A percentile compares a stretch with the other conserved stretches of the same genome.
These are phyloP conservation scores for Stenopsyche tienmushanensis DNA, from an alignment of 1,140 invertebrate genomes.

Conservation along the genomic window DNA sequence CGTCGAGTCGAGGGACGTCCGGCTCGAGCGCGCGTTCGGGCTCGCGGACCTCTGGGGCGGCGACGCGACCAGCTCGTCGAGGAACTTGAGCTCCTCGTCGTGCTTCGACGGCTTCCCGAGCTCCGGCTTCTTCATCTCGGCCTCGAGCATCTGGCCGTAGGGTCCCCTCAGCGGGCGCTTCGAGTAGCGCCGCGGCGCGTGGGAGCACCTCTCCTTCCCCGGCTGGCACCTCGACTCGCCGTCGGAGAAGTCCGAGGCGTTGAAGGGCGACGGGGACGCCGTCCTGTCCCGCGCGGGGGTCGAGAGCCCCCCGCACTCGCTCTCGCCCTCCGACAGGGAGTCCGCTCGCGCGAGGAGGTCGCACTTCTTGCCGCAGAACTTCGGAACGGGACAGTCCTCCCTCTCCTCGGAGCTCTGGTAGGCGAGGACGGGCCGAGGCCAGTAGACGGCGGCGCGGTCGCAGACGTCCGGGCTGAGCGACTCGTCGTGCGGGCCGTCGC, in stretches of 20 bases:
- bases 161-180: constrained; percentile 76
- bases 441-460: constrained; percentile 17
- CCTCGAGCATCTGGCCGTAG: constrained; percentile 81
- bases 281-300: constrained; percentile 47
- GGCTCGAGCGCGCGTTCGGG: constrained; percentile 45
- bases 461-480: constrained; percentile 54
- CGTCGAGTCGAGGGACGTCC: constrained; percentile 48
- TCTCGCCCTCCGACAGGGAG: constrained; percentile 54
- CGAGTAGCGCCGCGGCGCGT: constrained; percentile 61
- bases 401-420: constrained; percentile 72
- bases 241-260: constrained; percentile 53
- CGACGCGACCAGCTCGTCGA: constrained; percentile 31
- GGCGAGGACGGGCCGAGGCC: constrained; percentile 56
- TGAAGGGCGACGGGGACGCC: constrained; percentile 53
- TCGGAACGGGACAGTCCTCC: constrained; percentile 55
- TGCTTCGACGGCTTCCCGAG: constrained; percentile 44
- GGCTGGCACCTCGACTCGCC: constrained; percentile 61
- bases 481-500: constrained; percentile 51
- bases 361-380: constrained; percentile 44
- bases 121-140: constrained; percentile 72
- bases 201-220: constrained; percentile 50
- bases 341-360: constrained; percentile 48
- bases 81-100: constrained; percentile 39
- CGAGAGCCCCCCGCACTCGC: constrained; percentile 44
- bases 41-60: constrained; percentile 45